phyloP scores from a whole-genome alignment of 2,113 vertebrate genomes.

The Dicentrarchus labrax region DNA sequence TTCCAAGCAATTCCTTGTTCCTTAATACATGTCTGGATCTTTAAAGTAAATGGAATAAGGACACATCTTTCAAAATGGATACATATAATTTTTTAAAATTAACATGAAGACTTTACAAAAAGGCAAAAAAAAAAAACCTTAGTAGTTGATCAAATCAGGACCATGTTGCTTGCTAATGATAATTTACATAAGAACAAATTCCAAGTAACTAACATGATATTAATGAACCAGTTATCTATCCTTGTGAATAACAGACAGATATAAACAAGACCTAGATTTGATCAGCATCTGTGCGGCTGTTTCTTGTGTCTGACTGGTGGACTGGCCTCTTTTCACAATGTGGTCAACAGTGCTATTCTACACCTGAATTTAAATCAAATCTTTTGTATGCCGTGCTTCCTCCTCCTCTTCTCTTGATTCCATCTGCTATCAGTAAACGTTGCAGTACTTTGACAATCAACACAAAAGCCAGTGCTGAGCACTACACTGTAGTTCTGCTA shows the following conservation, averaged over 20 bases:
- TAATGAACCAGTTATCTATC: too few species aligned
- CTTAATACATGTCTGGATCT: not conserved
- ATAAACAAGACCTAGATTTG: slow-evolving; percentile 17
- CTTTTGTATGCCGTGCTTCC: slow-evolving; percentile 7
- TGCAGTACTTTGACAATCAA: not conserved
- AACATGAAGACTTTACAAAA: not conserved
- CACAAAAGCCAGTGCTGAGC: not conserved
- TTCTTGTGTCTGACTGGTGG: slow-evolving; percentile 4
- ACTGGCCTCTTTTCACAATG: slow-evolving; percentile 3
- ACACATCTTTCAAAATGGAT: not conserved
- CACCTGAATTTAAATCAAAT: slow-evolving; percentile 9
- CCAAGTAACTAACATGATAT: too few species aligned
- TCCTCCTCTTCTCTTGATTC: not conserved
- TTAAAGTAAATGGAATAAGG: not conserved
- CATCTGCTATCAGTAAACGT: not conserved
- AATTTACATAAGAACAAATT: not conserved
- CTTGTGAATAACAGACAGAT: not conserved
- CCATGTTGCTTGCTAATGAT: not conserved
- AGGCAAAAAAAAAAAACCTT: not conserved
- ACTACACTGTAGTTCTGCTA: not conserved
- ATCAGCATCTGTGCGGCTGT: not conserved
- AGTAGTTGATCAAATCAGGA: not conserved
- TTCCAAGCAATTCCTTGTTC: too few species aligned
- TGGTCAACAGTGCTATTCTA: slow-evolving; percentile 3
- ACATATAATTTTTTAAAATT: not conserved